Conservation (phyloP, 1,140 invertebrate genomes). For the Himalopsyche phryganea region DNA sequence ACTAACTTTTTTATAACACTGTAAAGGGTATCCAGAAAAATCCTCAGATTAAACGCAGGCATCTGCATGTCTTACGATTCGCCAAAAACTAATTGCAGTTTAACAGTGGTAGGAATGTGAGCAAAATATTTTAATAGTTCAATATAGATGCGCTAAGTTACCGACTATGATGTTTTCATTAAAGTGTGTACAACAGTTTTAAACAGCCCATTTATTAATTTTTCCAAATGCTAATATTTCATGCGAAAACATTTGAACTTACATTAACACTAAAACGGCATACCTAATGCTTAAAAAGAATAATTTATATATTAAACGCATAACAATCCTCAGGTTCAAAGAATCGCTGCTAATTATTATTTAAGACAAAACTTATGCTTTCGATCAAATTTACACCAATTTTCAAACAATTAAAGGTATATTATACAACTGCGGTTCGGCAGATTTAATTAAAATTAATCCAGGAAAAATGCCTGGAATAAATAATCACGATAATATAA, state of each 20-base stretch:
- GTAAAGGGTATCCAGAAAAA: too few species aligned
- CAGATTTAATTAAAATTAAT: background rate
- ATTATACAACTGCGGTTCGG: background rate
- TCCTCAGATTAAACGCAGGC: too few species aligned
- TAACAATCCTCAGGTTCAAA: background rate
- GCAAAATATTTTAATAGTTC: background rate
- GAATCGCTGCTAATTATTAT: slow-evolving; percentile 5
- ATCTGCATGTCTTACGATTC: too few species aligned
- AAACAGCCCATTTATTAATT: background rate
- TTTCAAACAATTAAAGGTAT: background rate
- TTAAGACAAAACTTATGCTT: slow-evolving; percentile 20
- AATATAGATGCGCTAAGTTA: slow-evolving; percentile 5
- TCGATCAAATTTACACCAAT: background rate
- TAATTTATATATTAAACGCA: background rate
- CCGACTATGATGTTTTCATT: slow-evolving; percentile 3
- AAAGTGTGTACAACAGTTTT: slow-evolving; percentile 5
- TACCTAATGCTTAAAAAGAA: slow-evolving; percentile 16
- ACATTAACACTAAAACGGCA: slow-evolving; percentile 9
- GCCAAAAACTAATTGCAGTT: background rate
- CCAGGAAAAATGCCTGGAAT: background rate
- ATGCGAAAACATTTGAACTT: background rate
- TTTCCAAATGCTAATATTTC: slow-evolving; percentile 1
- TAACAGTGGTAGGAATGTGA: background rate
- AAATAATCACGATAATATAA: slow-evolving; percentile 1
- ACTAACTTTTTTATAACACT: slow-evolving; percentile 1